phyloP scores from a whole-genome alignment of 53 echinoderm and acorn worm species.

The Mesocentrotus franciscanus region DNA sequence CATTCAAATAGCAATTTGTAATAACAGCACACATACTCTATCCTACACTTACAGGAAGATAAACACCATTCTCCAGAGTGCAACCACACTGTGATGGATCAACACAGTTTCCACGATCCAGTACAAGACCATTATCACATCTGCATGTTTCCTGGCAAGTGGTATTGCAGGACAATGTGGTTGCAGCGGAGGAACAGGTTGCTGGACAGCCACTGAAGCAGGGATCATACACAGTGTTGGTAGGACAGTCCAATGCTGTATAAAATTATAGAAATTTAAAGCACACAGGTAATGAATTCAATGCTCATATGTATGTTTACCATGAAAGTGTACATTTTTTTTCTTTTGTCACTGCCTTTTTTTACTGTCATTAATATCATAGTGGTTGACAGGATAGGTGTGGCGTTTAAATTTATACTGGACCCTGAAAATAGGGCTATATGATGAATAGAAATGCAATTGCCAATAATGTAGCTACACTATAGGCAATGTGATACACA shows the following conservation, averaged over 20 bases:
- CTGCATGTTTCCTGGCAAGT: conserved; percentile 80
- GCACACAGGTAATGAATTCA: not conserved
- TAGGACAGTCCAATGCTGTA: conserved; percentile 31
- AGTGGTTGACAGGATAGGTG: too few relatives aligned
- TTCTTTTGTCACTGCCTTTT: too few relatives aligned
- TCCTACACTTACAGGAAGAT: conserved; percentile 71
- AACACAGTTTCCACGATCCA: conserved; percentile 82
- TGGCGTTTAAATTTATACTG: too few relatives aligned
- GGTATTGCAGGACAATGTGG: conserved; percentile 42
- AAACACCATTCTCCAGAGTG: conserved; percentile 70
- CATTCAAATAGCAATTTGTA: not conserved
- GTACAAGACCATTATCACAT: conserved; percentile 78
- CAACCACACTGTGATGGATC: conserved; percentile 80
- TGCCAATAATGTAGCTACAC: too few relatives aligned
- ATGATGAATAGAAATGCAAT: too few relatives aligned
- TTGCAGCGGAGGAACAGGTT: conserved; percentile 71
- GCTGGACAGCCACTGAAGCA: conserved; percentile 77
- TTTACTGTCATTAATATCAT: too few relatives aligned
- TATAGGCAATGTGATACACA: too few relatives aligned
- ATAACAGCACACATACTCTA: not conserved
- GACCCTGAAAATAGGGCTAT: too few relatives aligned
- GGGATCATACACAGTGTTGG: conserved; percentile 70
- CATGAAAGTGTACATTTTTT: too few relatives aligned
- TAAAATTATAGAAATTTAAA: conserved; percentile 59
- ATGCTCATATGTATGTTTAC: too few relatives aligned